A percentile compares a stretch with the other conserved stretches of the same genome.
These are phyloP conservation scores for Portevinia maculata DNA, from an alignment of 2,888 invertebrate species.

Conservation along the genomic window DNA sequence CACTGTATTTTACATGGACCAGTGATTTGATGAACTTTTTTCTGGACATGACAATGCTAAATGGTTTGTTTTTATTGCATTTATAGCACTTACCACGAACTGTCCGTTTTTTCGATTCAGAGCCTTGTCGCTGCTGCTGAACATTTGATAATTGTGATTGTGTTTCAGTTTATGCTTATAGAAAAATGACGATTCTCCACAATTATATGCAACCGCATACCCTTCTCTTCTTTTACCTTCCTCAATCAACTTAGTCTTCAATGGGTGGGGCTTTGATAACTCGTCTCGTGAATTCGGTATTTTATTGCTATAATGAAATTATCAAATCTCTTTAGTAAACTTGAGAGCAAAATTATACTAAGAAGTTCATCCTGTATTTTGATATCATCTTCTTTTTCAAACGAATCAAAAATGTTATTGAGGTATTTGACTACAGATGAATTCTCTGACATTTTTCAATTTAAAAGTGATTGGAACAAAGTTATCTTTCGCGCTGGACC, in stretches of 20 bases:
- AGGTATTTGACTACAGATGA: too few species aligned
- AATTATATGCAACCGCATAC: background rate
- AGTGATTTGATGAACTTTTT: slow-evolving; percentile 8
- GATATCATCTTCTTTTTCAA: slow-evolving; percentile 8
- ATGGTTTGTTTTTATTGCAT: slow-evolving; percentile 30
- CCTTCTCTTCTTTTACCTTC: slow-evolving; percentile 41
- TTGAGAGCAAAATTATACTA: slow-evolving; percentile 30
- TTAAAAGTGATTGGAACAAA: too few species aligned
- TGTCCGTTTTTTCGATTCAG: background rate
- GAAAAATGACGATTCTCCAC: background rate
- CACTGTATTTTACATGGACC: slow-evolving; percentile 15
- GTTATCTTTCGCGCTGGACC: background rate
- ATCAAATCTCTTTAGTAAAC: slow-evolving; percentile 21
- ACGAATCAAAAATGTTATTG: too few species aligned
- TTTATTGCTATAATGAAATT: slow-evolving; percentile 32
- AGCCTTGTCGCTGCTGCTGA: slow-evolving; percentile 1
- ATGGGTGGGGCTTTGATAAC: slow-evolving; percentile 8
- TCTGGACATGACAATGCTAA: slow-evolving; percentile 11
- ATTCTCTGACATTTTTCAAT: too few species aligned
- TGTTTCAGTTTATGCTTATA: background rate
- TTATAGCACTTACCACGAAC: too few species aligned
- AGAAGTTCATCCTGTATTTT: slow-evolving; percentile 32
- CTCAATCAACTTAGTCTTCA: too few species aligned
- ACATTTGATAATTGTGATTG: background rate
- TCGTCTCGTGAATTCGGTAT: slow-evolving; percentile 19